Conservation (phyloP, 2,888 invertebrate genomes). For the Pelosia muscerda region DNA sequence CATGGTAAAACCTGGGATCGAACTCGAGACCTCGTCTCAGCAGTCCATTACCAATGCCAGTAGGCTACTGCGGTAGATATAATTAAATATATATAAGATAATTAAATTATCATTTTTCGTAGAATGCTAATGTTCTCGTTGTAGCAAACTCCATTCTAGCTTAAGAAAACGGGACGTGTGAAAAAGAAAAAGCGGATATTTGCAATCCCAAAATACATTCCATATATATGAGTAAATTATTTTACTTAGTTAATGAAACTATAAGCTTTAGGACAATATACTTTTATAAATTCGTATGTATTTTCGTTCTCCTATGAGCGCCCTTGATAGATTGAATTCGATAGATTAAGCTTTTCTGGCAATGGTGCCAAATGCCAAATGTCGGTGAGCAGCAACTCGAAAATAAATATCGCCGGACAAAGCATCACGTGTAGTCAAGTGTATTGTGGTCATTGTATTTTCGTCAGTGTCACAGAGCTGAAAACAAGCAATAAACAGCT, state of each 20-base stretch:
- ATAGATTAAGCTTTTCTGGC: conserved; percentile 43
- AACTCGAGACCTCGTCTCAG: too few species aligned
- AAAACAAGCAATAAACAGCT: conserved; percentile 48
- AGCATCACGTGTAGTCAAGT: conserved; percentile 41
- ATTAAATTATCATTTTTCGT: too few species aligned
- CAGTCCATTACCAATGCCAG: too few species aligned
- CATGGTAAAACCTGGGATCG: too few species aligned
- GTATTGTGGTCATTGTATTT: conserved; percentile 34
- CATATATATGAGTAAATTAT: too few species aligned
- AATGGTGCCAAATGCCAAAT: conserved; percentile 53
- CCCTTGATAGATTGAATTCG: conserved; percentile 46
- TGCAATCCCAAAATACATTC: too few species aligned
- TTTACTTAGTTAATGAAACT: background rate
- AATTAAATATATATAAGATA: too few species aligned
- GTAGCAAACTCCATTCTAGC: background rate
- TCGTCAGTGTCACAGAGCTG: conserved; percentile 32
- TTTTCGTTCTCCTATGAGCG: conserved; percentile 21
- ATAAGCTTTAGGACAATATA: background rate
- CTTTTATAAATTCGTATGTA: conserved; percentile 7
- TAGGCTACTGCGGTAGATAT: too few species aligned
- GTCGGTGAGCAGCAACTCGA: conserved; percentile 45
- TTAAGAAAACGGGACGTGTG: too few species aligned
- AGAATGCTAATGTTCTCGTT: background rate
- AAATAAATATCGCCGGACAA: conserved; percentile 51
- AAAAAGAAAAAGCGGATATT: background rate